phyloP scores from a whole-genome alignment of 2,113 vertebrate species.

The Albula glossodonta region DNA sequence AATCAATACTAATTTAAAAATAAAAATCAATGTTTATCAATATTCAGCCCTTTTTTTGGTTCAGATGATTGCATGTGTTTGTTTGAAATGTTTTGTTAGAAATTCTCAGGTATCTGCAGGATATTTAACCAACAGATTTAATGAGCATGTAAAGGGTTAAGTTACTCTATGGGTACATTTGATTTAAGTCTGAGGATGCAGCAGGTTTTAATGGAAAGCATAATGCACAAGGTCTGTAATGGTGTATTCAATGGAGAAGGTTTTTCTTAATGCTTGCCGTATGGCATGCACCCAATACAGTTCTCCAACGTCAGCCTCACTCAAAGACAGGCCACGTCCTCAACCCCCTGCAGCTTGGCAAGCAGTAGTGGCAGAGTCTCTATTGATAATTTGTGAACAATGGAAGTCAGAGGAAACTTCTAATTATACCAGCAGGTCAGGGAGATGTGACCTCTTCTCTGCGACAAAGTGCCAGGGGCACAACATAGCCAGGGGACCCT shows the following conservation, averaged over 20 bases:
- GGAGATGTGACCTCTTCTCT: neutral
- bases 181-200: too few relatives aligned
- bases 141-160: too few relatives aligned
- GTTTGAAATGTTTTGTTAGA: too few relatives aligned
- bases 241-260: neutral
- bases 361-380: neutral
- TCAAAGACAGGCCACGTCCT: conserved; percentile 14
- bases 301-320: neutral
- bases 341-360: neutral
- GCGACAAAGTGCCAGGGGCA: too few relatives aligned
- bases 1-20: too few relatives aligned
- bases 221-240: neutral
- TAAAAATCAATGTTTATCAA: too few relatives aligned
- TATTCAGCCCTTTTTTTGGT: too few relatives aligned
- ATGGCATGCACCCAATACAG: neutral
- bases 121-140: too few relatives aligned
- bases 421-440: neutral
- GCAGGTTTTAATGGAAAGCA: neutral
- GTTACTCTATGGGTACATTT: too few relatives aligned
- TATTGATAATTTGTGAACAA: conserved; percentile 3
- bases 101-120: too few relatives aligned
- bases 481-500: neutral
- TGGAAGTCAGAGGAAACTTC: neutral
- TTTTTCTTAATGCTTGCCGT: neutral
- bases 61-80: too few relatives aligned